phyloP scores from a whole-genome alignment of 2,888 invertebrate genomes.

The Calephelis perditalis region DNA sequence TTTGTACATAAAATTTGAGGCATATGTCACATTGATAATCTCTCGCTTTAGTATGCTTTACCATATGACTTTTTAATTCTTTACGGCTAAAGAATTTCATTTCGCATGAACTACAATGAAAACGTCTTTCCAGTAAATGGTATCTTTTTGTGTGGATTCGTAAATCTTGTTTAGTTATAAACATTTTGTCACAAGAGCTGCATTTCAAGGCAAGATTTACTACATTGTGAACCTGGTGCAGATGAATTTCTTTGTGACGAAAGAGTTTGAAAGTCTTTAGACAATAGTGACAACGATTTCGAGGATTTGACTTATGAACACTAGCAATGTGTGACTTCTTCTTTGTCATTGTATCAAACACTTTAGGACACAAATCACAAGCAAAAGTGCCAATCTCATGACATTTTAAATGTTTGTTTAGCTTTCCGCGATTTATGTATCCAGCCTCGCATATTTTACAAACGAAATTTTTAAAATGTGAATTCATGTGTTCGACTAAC shows the following conservation, averaged over 20 bases:
- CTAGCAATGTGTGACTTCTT: conserved; percentile 25
- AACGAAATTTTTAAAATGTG: conserved; percentile 44
- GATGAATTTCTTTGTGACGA: conserved; percentile 22
- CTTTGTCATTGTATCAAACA: conserved; percentile 28
- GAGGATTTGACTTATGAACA: neutral
- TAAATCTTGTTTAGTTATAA: conserved; percentile 32
- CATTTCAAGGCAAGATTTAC: conserved; percentile 28
- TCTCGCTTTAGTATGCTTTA: conserved; percentile 48
- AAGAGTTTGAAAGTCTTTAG: neutral
- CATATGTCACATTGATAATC: conserved; percentile 52
- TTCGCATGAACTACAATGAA: conserved; percentile 36
- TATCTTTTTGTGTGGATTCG: conserved; percentile 39
- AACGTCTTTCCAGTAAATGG: conserved; percentile 45
- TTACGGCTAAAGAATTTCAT: conserved; percentile 45
- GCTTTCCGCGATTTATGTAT: conserved; percentile 33
- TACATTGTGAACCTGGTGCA: conserved; percentile 32
- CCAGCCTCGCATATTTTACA: conserved; percentile 41
- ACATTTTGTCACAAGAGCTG: conserved; percentile 35
- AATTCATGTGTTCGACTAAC: conserved; percentile 44
- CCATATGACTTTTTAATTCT: conserved; percentile 48
- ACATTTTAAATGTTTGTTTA: conserved; percentile 26
- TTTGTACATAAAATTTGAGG: conserved; percentile 36
- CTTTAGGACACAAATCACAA: conserved; percentile 32
- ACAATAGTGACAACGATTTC: neutral
- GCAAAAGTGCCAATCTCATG: conserved; percentile 32